phyloP scores from a whole-genome alignment of 2,797 vertebrate species.

The Eidolon dupreanum region DNA sequence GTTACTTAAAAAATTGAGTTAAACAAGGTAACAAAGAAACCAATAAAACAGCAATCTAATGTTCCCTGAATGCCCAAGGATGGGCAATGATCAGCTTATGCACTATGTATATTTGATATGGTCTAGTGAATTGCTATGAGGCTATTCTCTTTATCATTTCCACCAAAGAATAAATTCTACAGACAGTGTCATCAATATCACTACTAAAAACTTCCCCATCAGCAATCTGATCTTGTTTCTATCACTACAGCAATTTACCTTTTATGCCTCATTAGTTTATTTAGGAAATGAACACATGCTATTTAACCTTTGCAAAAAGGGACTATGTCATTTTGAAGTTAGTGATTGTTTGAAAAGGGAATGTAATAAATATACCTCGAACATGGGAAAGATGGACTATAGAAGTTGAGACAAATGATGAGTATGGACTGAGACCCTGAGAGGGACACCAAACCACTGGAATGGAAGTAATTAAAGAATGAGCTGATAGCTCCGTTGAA shows the following conservation, averaged over 20 bases:
- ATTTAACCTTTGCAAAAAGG: slow-evolving; percentile 71
- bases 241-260: slow-evolving; percentile 55
- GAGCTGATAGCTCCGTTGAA: neutral
- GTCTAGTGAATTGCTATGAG: slow-evolving; percentile 40
- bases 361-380: slow-evolving; percentile 48
- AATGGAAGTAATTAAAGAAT: neutral
- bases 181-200: slow-evolving; percentile 67
- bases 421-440: neutral
- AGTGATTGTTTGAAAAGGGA: slow-evolving; percentile 22
- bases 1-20: neutral
- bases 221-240: slow-evolving; percentile 26
- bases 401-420: slow-evolving; percentile 5
- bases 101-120: neutral
- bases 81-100: slow-evolving; percentile 1
- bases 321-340: slow-evolving; percentile 59
- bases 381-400: neutral
- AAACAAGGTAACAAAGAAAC: slow-evolving; percentile 3
- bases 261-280: slow-evolving; percentile 71
- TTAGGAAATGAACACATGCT: slow-evolving; percentile 60
- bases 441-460: neutral
- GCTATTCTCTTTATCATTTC: slow-evolving; percentile 61
- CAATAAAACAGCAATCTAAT: neutral
- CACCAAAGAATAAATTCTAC: slow-evolving; percentile 60
- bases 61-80: neutral
- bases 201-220: slow-evolving; percentile 56